Conservation (phyloP, 2,888 invertebrate genomes). For the Philereme transversata region DNA sequence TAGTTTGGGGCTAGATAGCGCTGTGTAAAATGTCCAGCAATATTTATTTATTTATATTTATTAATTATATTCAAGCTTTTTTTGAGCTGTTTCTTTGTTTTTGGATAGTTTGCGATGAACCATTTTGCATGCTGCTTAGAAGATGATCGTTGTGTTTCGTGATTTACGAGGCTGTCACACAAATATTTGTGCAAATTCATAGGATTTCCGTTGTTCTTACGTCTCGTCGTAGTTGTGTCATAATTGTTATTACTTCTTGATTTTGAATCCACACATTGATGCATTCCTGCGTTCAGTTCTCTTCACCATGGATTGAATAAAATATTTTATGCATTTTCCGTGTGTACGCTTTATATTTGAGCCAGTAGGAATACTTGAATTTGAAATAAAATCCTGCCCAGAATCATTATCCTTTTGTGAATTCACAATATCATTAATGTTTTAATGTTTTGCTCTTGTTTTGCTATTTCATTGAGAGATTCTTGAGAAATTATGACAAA, state of each 20-base stretch:
- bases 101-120: neutral
- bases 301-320: constrained; percentile 17
- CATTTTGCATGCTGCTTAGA: constrained; percentile 4
- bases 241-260: constrained; percentile 1
- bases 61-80: too few relatives aligned
- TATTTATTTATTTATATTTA: too few relatives aligned
- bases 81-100: too few relatives aligned
- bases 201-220: neutral
- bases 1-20: too few relatives aligned
- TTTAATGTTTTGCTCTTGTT: constrained; percentile 11
- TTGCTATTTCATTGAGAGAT: constrained; percentile 3
- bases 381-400: constrained; percentile 9
- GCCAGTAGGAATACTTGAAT: constrained; percentile 12
- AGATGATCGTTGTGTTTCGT: neutral
- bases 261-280: neutral
- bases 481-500: neutral
- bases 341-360: constrained; percentile 1
- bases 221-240: neutral
- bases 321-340: constrained; percentile 12
- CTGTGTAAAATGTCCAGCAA: too few relatives aligned
- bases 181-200: constrained; percentile 15
- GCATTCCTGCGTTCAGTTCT: constrained; percentile 1
- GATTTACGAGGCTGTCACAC: constrained; percentile 1
- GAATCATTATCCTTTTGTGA: neutral
- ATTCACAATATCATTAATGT: constrained; percentile 17